Evolutionary conservation across 2,113 vertebrate species (phyloP).

Genomic region (Anolis sagrei): DNA sequence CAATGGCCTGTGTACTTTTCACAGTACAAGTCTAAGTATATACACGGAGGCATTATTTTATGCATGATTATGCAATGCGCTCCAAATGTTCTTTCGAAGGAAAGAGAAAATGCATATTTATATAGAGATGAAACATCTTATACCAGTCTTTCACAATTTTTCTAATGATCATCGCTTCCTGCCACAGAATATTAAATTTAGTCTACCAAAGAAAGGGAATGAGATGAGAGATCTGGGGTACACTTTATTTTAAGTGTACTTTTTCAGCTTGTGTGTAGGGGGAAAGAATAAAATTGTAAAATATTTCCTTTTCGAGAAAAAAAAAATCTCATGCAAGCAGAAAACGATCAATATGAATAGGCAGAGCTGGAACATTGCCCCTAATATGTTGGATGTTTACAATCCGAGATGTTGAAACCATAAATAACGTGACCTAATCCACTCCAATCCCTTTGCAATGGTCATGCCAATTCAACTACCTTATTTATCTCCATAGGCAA

Average conservation of each 20-base stretch:
- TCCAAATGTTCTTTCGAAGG: slow-evolving; percentile 20
- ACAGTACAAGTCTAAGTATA: slow-evolving; percentile 48
- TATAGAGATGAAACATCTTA: background rate
- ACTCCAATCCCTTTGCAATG: background rate
- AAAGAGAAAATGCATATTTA: background rate
- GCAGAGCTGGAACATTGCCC: background rate
- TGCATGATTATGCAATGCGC: slow-evolving; percentile 4
- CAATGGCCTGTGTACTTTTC: slow-evolving; percentile 33
- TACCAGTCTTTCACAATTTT: background rate
- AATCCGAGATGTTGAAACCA: background rate
- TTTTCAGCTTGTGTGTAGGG: background rate
- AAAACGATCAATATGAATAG: background rate
- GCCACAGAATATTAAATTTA: background rate
- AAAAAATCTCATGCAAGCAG: background rate
- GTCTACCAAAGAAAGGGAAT: background rate
- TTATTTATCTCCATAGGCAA: background rate
- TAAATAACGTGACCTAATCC: background rate
- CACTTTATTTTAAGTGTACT: background rate
- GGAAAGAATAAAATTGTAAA: too few species aligned
- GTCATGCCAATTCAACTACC: background rate
- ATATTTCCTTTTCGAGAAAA: background rate
- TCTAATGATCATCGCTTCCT: background rate
- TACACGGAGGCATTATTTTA: slow-evolving; percentile 16
- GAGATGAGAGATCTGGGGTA: background rate
- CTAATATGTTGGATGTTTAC: background rate